Evolutionary conservation across 2,888 invertebrate species (phyloP).

Genomic region (Orthosia gothica): DNA sequence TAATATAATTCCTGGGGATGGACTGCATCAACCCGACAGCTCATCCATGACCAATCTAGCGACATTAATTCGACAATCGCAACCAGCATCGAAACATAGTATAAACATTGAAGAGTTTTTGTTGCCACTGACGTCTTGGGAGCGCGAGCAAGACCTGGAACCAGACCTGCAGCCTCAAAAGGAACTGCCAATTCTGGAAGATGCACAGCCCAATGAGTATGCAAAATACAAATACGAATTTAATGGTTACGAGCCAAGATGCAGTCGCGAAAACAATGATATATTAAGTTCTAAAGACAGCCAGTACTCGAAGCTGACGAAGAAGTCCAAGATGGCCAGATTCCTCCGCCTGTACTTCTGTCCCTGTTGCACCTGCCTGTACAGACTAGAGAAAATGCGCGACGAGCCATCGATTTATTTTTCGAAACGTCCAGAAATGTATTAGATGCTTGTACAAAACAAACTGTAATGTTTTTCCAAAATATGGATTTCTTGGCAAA

Average conservation of each 20-base stretch:
- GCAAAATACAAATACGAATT: slow-evolving; percentile 46
- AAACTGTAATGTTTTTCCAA: slow-evolving; percentile 43
- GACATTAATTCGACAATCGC: slow-evolving; percentile 88
- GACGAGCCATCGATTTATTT: slow-evolving; percentile 70
- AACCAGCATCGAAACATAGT: slow-evolving; percentile 83
- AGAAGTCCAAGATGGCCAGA: slow-evolving; percentile 83
- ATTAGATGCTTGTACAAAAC: slow-evolving; percentile 15
- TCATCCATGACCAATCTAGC: slow-evolving; percentile 92
- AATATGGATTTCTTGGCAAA: slow-evolving; percentile 38
- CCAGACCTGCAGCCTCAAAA: slow-evolving; percentile 65
- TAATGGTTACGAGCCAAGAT: slow-evolving; percentile 62
- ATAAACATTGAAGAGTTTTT: slow-evolving; percentile 88
- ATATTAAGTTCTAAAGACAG: slow-evolving; percentile 72
- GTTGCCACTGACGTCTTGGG: slow-evolving; percentile 92
- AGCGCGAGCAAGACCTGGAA: slow-evolving; percentile 76
- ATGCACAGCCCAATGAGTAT: slow-evolving; percentile 46
- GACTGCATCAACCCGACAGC: slow-evolving; percentile 90
- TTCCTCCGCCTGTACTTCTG: slow-evolving; percentile 88
- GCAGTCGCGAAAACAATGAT: slow-evolving; percentile 63
- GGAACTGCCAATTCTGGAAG: slow-evolving; percentile 63
- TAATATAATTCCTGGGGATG: slow-evolving; percentile 89
- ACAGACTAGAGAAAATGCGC: slow-evolving; percentile 83
- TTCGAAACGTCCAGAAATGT: slow-evolving; percentile 54
- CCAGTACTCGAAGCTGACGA: slow-evolving; percentile 73
- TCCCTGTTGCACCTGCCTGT: slow-evolving; percentile 87